Evolutionary conservation across 1,140 invertebrate species (phyloP), one percentile per base, ranked within the genome.

Genomic region (Drosophila erecta): DNA sequence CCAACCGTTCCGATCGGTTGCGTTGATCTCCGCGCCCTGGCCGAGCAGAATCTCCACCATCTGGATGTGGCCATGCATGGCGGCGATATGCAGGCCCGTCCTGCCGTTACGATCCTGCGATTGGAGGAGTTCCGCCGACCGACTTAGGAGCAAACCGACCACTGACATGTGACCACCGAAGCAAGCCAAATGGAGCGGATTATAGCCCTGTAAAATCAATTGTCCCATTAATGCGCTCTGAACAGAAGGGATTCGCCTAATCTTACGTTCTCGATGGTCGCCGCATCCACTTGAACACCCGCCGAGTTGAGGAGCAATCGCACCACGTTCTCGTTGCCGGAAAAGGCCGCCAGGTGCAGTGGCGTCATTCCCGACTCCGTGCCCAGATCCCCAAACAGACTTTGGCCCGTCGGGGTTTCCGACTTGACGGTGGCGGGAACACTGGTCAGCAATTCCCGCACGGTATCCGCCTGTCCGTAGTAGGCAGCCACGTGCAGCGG

Each of bases 1-100:
- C 98, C 98, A 99, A 30, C 98, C 97, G 92, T 99, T 98, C 93
- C 98, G 98, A 92, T 99, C 99, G 64, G 97, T 97, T 2, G 98
- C 97, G 92, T 99, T 99, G 79, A 99, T 99, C 93, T 99, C 98
- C 17, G 98, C 98, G 22, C 98, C 99, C 93, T 99, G 99, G 59
- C 95, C 95, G 27, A 99, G 94, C 50, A 99, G 94, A 2, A 99
- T 96, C 91, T 99, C 98, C 1, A 99, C 98, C 98, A 99, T 99
- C 92, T 99, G 97, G 79, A 97, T 96, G 92, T 99, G 98, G 6
- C 99, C 99, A 84, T 99, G 96, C 35, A 97, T 97, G 1, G 98
- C 96, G 1, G 99, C 98, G 70, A 99, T 96, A 92, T 99, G 98
- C 30, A 99, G 94, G 12, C 98, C 97, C 6, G 98, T 99, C 92